Conservation (phyloP, 2,797 vertebrate genomes). For the Sibirionetta formosa region DNA sequence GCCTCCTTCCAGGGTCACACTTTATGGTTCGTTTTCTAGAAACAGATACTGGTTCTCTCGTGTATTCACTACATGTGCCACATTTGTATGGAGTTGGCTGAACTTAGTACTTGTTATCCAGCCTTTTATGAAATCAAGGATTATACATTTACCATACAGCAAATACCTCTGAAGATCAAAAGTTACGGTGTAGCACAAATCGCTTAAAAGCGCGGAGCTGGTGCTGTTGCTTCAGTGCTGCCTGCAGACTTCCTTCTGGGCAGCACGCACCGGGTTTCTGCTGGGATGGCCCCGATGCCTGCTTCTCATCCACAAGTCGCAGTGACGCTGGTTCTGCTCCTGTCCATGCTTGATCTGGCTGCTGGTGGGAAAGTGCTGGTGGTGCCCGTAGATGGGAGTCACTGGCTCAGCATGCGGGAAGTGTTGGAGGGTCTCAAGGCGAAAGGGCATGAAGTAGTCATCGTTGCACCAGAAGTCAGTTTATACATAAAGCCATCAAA, state of each 20-base stretch:
- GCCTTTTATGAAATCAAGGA: not conserved
- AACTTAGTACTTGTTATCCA: not conserved
- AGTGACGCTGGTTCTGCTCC: not conserved
- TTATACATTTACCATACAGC: not conserved
- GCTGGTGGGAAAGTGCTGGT: constrained; percentile 81
- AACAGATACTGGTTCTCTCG: not conserved
- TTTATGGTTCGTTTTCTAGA: not conserved
- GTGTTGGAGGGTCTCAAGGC: constrained; percentile 80
- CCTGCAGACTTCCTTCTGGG: not conserved
- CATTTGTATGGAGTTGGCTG: too few relatives aligned
- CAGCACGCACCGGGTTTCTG: accelerated
- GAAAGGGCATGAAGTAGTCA: constrained; percentile 84
- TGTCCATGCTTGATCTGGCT: not conserved
- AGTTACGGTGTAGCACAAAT: not conserved
- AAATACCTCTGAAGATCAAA: not conserved
- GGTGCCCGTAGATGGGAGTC: constrained; percentile 88
- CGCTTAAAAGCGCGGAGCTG: not conserved
- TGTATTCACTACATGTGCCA: too few relatives aligned
- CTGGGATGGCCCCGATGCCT: not conserved
- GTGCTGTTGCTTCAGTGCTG: not conserved
- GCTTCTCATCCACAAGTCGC: accelerated
- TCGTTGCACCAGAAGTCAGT: constrained; percentile 83
- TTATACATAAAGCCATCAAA: constrained; percentile 76
- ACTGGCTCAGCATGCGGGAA: constrained; percentile 85
- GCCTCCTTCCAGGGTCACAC: not conserved